Evolutionary conservation across 1,140 invertebrate species (phyloP).

Genomic region (Lethrus apterus): DNA sequence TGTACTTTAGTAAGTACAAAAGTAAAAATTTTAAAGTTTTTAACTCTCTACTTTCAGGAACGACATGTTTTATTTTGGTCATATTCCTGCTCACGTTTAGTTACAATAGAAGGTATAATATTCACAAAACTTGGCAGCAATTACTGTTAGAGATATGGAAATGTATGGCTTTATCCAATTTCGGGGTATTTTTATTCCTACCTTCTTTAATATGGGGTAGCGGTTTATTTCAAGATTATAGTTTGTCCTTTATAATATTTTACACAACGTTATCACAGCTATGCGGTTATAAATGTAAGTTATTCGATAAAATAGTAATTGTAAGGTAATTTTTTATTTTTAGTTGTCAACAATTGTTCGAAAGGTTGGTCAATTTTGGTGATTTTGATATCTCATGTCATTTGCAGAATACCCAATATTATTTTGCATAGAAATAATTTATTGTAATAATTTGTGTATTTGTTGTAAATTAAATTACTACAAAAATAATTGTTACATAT

Average conservation of each 20-base stretch:
- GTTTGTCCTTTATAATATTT: constrained; percentile 33
- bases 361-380: constrained; percentile 35
- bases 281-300: constrained; percentile 36
- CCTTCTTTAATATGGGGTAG: constrained; percentile 47
- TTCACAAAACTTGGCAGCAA: constrained; percentile 10
- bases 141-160: constrained; percentile 33
- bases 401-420: not conserved
- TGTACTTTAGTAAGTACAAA: constrained; percentile 19
- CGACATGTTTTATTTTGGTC: constrained; percentile 21
- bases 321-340: constrained; percentile 20
- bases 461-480: not conserved
- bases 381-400: constrained; percentile 25
- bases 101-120: constrained; percentile 21
- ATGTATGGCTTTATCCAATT: constrained; percentile 42
- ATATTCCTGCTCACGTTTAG: constrained; percentile 29
- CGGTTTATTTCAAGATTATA: constrained; percentile 34
- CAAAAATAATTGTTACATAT: not conserved
- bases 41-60: constrained; percentile 25
- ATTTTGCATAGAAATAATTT: not conserved
- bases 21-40: not conserved
- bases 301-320: constrained; percentile 2
- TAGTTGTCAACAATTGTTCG: constrained; percentile 29
- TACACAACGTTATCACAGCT: constrained; percentile 37
- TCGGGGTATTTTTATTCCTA: constrained; percentile 44
- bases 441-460: not conserved